A percentile compares a stretch with the other conserved stretches of the same genome.
Conservation (phyloP, 35 echinoderm and acorn worm species). For the Diadema setosum region DNA sequence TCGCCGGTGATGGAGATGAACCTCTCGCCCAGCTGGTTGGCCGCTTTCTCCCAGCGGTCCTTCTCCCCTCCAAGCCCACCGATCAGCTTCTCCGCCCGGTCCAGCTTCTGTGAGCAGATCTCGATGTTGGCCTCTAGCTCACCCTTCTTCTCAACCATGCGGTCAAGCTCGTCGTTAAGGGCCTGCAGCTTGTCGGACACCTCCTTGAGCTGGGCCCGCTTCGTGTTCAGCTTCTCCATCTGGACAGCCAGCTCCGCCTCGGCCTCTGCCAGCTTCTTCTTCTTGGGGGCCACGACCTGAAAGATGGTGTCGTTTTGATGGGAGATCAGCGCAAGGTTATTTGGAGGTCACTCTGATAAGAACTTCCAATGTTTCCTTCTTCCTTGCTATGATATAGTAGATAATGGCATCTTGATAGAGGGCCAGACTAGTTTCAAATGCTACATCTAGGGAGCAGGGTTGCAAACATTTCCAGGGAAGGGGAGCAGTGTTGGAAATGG, state of each 20-base stretch:
- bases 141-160: slow-evolving; percentile 94
- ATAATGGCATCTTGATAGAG: no score
- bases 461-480: no score
- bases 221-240: slow-evolving; percentile 93
- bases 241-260: slow-evolving; percentile 83
- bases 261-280: slow-evolving; percentile 80
- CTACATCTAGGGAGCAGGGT: no score
- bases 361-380: no score
- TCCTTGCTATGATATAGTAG: no score
- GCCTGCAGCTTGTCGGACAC: slow-evolving; percentile 87
- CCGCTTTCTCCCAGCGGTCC: slow-evolving; percentile 91
- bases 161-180: slow-evolving; percentile 86
- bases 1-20: slow-evolving; percentile 96
- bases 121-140: slow-evolving; percentile 96
- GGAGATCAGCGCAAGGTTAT: background rate
- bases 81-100: slow-evolving; percentile 93
- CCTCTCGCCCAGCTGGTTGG: slow-evolving; percentile 39
- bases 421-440: no score
- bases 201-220: slow-evolving; percentile 92
- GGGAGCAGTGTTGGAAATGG: no score
- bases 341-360: background rate
- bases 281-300: slow-evolving; percentile 93
- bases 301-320: background rate
- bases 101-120: slow-evolving; percentile 93
- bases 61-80: slow-evolving; percentile 93